Evolutionary conservation across 2,113 vertebrate genomes (phyloP).

Genomic region (Tricholaema leucomelas): DNA sequence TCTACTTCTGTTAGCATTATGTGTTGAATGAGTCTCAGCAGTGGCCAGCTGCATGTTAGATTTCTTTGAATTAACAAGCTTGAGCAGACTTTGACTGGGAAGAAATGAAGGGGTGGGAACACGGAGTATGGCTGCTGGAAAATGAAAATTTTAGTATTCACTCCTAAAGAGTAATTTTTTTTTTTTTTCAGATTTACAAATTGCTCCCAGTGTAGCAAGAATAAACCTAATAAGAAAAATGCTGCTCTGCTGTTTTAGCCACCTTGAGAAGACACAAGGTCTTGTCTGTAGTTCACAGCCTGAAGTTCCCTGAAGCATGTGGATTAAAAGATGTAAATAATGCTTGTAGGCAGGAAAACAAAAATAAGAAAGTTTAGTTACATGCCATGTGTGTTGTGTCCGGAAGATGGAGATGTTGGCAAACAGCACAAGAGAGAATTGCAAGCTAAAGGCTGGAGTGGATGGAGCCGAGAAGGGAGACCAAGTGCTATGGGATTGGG

Average conservation of each 20-base stretch:
- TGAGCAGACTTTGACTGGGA: background rate
- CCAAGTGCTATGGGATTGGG: fast-evolving
- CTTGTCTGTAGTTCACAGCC: background rate
- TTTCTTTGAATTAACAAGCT: background rate
- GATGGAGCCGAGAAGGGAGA: fast-evolving
- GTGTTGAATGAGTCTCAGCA: background rate
- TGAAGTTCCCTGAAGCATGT: background rate
- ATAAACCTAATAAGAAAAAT: background rate
- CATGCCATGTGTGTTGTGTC: background rate
- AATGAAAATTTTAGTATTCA: background rate
- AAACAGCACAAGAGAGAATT: background rate
- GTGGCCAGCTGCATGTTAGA: background rate
- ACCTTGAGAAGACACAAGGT: background rate
- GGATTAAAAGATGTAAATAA: background rate
- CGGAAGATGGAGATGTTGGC: conserved; percentile 53
- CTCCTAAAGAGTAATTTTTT: background rate
- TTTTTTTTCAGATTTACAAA: background rate
- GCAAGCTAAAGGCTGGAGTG: fast-evolving
- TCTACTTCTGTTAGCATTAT: background rate
- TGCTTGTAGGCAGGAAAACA: fast-evolving
- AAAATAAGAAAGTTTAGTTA: fast-evolving
- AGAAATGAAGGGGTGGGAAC: background rate
- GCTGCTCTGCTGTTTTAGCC: background rate
- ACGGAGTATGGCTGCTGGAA: background rate
- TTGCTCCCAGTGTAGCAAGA: background rate